These are phyloP conservation scores for Drosophila emarginata DNA, from an alignment of 2,888 invertebrate genomes.

Conservation along the genomic window DNA sequence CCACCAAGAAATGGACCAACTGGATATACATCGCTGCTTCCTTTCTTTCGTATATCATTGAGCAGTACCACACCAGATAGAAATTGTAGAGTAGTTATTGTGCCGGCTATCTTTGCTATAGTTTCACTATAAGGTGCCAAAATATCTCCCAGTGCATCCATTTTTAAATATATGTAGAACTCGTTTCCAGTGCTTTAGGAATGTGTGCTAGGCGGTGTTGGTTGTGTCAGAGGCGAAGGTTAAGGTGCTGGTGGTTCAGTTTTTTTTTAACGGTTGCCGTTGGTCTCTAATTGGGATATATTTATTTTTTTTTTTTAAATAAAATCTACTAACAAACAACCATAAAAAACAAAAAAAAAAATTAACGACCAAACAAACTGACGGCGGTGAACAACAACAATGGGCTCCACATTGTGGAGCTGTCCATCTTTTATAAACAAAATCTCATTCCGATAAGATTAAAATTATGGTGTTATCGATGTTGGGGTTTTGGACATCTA, in stretches of 20 bases:
- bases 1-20: slow-evolving; percentile 90
- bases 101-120: slow-evolving; percentile 86
- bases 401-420: slow-evolving; percentile 31
- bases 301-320: not conserved
- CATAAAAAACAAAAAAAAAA: slow-evolving; percentile 59
- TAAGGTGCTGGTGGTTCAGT: slow-evolving; percentile 12
- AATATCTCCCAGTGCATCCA: slow-evolving; percentile 77
- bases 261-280: slow-evolving; percentile 14
- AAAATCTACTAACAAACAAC: slow-evolving; percentile 47
- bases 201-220: not conserved
- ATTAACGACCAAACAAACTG: slow-evolving; percentile 55
- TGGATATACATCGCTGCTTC: slow-evolving; percentile 86
- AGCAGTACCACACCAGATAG: slow-evolving; percentile 90
- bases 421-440: slow-evolving; percentile 66
- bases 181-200: slow-evolving; percentile 34
- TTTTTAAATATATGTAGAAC: slow-evolving; percentile 45
- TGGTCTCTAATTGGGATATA: not conserved
- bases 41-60: slow-evolving; percentile 88
- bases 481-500: slow-evolving; percentile 15
- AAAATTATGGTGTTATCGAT: slow-evolving; percentile 18
- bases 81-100: slow-evolving; percentile 91
- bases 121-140: slow-evolving; percentile 76
- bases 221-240: not conserved
- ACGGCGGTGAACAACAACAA: slow-evolving; percentile 30
- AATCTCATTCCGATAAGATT: slow-evolving; percentile 38